Percentiles rank a stretch among this genome's conserved stretches.
Evolutionary conservation across 2,113 vertebrate genomes (phyloP).

Genomic region (Pantherophis guttatus): DNA sequence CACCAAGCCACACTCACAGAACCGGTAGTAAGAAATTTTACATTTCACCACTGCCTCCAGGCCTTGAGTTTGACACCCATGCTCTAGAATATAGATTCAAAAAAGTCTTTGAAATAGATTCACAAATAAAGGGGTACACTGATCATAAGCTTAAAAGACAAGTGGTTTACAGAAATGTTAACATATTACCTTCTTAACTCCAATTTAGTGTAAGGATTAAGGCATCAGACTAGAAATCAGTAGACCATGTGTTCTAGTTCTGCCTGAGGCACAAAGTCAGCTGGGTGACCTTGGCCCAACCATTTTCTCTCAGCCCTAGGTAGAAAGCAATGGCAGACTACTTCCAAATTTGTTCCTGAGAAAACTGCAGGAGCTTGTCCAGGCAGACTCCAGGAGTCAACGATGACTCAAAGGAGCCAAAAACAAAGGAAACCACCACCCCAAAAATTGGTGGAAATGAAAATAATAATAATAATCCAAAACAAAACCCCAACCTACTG

Average conservation of each 20-base stretch:
- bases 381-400: neutral
- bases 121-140: neutral
- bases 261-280: neutral
- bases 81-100: neutral
- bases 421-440: neutral
- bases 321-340: neutral
- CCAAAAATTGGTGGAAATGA: neutral
- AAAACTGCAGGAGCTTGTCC: neutral
- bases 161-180: neutral
- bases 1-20: too few relatives aligned
- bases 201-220: neutral
- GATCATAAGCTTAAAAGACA: neutral
- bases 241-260: neutral
- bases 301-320: neutral
- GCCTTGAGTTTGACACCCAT: too few relatives aligned
- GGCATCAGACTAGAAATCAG: neutral
- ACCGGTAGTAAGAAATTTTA: too few relatives aligned
- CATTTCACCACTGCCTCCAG: too few relatives aligned
- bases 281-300: neutral
- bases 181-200: neutral
- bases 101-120: neutral
- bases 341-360: neutral
- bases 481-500: neutral
- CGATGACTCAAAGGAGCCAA: neutral
- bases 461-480: neutral